Percentiles rank a stretch among this genome's conserved stretches.
Evolutionary conservation across 1,140 invertebrate genomes (phyloP).

Genomic region (Leptinotarsa defecta): DNA sequence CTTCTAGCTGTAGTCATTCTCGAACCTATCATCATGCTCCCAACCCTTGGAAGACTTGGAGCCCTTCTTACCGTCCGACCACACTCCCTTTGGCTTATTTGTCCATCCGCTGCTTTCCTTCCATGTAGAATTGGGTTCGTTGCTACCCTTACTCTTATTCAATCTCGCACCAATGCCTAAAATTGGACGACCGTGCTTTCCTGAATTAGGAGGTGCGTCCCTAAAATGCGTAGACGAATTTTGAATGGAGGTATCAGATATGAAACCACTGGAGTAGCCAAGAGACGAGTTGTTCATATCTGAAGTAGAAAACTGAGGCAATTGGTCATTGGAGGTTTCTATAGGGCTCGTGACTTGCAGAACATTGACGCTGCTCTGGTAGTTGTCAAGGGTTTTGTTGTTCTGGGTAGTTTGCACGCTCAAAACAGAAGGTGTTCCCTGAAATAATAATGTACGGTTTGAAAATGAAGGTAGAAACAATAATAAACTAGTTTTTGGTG

Average conservation of each 20-base stretch:
- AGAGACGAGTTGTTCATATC: background rate
- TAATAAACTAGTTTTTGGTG: too few relatives aligned
- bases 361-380: slow-evolving; percentile 47
- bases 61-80: slow-evolving; percentile 34
- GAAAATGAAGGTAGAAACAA: too few relatives aligned
- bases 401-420: slow-evolving; percentile 43
- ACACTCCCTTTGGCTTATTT: slow-evolving; percentile 28
- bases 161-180: slow-evolving; percentile 44
- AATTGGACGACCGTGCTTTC: slow-evolving; percentile 45
- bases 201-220: slow-evolving; percentile 1
- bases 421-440: slow-evolving; percentile 39
- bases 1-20: slow-evolving; percentile 47
- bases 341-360: slow-evolving; percentile 44
- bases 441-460: slow-evolving; percentile 18
- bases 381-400: slow-evolving; percentile 44
- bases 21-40: slow-evolving; percentile 50
- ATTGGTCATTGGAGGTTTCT: background rate
- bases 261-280: slow-evolving; percentile 25
- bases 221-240: background rate
- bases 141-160: slow-evolving; percentile 28
- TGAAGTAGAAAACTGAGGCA: background rate
- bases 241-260: slow-evolving; percentile 18
- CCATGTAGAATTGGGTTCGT: slow-evolving; percentile 20
- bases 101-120: slow-evolving; percentile 32
- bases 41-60: slow-evolving; percentile 42